phyloP scores from a whole-genome alignment of 2,797 vertebrate species.

The Semaprochilodus insignis region DNA sequence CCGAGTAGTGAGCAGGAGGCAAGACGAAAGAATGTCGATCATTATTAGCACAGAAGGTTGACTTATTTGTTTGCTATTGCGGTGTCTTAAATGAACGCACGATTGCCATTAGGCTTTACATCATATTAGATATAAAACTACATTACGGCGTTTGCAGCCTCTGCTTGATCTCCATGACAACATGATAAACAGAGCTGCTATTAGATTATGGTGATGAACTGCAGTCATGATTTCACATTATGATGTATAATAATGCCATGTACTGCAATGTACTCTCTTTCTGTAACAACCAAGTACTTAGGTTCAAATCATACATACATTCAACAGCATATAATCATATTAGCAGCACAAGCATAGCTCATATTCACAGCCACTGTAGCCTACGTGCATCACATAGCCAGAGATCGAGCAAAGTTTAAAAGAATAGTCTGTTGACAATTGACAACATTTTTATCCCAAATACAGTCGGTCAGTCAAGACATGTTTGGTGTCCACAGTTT shows the following conservation, averaged over 20 bases:
- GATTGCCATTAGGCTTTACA: slow-evolving; percentile 3
- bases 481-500: too few species aligned
- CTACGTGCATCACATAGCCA: too few species aligned
- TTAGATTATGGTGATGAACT: slow-evolving; percentile 38
- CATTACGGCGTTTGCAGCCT: background rate
- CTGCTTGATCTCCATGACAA: slow-evolving; percentile 40
- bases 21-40: slow-evolving; percentile 12
- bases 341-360: background rate
- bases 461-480: too few species aligned
- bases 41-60: slow-evolving; percentile 23
- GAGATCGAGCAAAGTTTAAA: too few species aligned
- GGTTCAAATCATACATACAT: background rate
- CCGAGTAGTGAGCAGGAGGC: background rate
- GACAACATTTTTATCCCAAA: too few species aligned
- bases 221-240: slow-evolving; percentile 18
- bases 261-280: background rate
- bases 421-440: too few species aligned
- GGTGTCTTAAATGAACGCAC: background rate
- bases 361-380: too few species aligned
- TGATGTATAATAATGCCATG: slow-evolving; percentile 20
- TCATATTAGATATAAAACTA: slow-evolving; percentile 31
- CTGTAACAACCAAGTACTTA: background rate
- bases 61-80: slow-evolving; percentile 12
- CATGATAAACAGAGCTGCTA: slow-evolving; percentile 26
- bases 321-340: background rate